These are phyloP conservation scores for Lithobates sylvaticus DNA, from an alignment of 2,797 vertebrate genomes.

Conservation along the genomic window DNA sequence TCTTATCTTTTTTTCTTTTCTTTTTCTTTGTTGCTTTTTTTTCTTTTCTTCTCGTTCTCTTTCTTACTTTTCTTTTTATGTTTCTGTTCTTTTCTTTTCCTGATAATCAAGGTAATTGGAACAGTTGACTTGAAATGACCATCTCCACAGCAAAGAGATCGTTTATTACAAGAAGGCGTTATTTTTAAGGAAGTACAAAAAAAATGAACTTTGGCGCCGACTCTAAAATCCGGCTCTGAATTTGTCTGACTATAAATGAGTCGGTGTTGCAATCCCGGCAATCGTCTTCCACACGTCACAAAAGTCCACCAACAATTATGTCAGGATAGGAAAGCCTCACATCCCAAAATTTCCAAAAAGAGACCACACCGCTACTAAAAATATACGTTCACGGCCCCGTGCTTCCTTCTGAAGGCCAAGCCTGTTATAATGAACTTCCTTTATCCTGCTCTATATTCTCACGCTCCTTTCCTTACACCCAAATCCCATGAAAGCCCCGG, in stretches of 20 bases:
- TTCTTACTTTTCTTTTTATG: too few relatives aligned
- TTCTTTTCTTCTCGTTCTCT: too few relatives aligned
- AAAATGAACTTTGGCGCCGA: conserved; percentile 8
- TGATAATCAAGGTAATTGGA: too few relatives aligned
- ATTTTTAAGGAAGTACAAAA: neutral
- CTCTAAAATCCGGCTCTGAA: neutral
- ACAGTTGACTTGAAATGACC: neutral
- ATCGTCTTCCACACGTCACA: neutral
- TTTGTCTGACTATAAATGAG: conserved; percentile 11
- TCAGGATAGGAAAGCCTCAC: neutral
- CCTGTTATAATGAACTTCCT: conserved; percentile 50
- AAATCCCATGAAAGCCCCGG: conserved; percentile 37
- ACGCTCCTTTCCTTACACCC: conserved; percentile 50
- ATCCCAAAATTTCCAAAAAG: conserved; percentile 21
- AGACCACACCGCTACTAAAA: conserved; percentile 42
- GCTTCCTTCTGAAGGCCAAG: conserved; percentile 44
- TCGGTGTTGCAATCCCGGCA: conserved; percentile 5
- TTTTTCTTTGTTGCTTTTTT: too few relatives aligned
- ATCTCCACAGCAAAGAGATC: neutral
- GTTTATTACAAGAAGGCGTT: neutral
- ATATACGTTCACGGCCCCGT: conserved; percentile 21
- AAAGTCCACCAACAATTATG: neutral
- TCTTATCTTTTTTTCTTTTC: too few relatives aligned
- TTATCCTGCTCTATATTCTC: conserved; percentile 39
- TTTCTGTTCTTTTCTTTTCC: too few relatives aligned